A percentile compares a stretch with the other conserved stretches of the same genome.
Conservation (phyloP, 1,140 invertebrate species). For the Zaprionus kolodkinae region DNA sequence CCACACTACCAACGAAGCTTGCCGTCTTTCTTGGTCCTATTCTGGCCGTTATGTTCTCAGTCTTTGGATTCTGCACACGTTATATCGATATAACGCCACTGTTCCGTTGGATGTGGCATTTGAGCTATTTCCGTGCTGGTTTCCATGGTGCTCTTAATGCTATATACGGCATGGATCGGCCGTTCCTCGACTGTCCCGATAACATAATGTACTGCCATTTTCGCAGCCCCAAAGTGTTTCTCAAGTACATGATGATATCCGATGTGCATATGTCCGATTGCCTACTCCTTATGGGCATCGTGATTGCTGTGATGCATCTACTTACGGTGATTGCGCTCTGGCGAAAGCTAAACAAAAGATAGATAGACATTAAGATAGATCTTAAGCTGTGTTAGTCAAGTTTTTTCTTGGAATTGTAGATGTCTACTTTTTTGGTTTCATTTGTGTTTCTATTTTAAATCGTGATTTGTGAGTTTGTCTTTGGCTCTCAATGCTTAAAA, state of each 20-base stretch:
- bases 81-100: conserved; percentile 92
- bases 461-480: conserved; percentile 15
- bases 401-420: not conserved
- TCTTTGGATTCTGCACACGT: conserved; percentile 96
- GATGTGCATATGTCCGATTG: conserved; percentile 90
- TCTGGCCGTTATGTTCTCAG: conserved; percentile 93
- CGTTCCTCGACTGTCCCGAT: conserved; percentile 87
- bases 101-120: conserved; percentile 94
- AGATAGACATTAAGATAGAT: conserved; percentile 37
- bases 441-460: not conserved
- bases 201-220: conserved; percentile 90
- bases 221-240: conserved; percentile 90
- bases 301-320: conserved; percentile 91
- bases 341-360: conserved; percentile 91
- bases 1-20: conserved; percentile 93
- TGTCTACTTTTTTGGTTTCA: conserved; percentile 13
- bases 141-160: conserved; percentile 92
- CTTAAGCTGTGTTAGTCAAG: conserved; percentile 5
- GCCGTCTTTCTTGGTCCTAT: conserved; percentile 96
- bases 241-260: conserved; percentile 92
- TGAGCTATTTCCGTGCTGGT: conserved; percentile 95
- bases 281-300: conserved; percentile 88
- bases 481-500: conserved; percentile 10
- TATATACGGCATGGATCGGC: conserved; percentile 91
- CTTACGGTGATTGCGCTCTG: conserved; percentile 92